Evolutionary conservation across 2,888 invertebrate species (phyloP).

Genomic region (Dioctria rufipes): DNA sequence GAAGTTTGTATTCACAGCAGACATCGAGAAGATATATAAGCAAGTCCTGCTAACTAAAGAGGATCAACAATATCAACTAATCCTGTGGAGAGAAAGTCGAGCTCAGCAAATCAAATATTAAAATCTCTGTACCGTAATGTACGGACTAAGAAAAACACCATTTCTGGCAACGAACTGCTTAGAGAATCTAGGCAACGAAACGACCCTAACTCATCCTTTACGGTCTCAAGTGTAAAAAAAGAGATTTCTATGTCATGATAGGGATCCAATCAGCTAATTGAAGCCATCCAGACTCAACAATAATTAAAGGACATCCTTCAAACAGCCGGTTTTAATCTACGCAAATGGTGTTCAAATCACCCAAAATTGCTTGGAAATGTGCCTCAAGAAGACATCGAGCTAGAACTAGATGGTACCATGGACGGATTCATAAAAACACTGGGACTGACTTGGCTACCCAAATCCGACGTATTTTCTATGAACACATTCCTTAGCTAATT

Average conservation of each 20-base stretch:
- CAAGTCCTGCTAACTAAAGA: slow-evolving; percentile 57
- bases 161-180: slow-evolving; percentile 57
- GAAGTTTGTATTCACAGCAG: slow-evolving; percentile 58
- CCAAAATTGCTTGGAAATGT: background rate
- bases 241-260: background rate
- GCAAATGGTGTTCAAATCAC: slow-evolving; percentile 22
- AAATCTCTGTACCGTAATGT: slow-evolving; percentile 56
- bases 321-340: slow-evolving; percentile 35
- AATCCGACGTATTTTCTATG: background rate
- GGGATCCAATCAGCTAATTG: no score
- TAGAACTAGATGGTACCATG: background rate
- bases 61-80: slow-evolving; percentile 57
- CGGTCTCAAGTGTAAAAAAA: background rate
- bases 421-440: background rate
- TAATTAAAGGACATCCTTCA: background rate
- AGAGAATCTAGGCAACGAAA: background rate
- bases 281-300: no score
- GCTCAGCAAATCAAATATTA: slow-evolving; percentile 42
- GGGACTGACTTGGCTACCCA: slow-evolving; percentile 1
- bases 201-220: background rate
- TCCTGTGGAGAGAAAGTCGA: slow-evolving; percentile 55
- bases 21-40: slow-evolving; percentile 62
- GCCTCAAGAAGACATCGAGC: background rate
- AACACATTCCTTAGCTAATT: background rate
- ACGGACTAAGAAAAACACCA: slow-evolving; percentile 56